phyloP scores from a whole-genome alignment of 1,140 invertebrate species.

The Calephelis virginiensis region DNA sequence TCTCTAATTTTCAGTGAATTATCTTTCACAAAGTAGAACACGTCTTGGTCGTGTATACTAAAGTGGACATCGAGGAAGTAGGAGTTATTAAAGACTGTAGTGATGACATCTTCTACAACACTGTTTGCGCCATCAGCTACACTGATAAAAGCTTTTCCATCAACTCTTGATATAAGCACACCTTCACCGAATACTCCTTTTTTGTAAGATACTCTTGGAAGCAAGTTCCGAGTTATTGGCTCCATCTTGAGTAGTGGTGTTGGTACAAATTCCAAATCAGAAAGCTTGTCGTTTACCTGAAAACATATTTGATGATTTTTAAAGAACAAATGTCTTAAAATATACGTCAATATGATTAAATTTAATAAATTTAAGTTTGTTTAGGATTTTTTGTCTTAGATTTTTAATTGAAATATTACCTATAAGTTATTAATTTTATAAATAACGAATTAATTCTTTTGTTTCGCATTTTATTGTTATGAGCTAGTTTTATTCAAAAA shows the following conservation, averaged over 20 bases:
- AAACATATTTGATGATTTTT: neutral
- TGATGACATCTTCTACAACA: conserved; percentile 94
- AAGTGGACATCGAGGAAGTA: conserved; percentile 95
- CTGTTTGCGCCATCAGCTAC: conserved; percentile 91
- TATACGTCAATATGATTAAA: no score
- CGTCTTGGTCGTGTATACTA: conserved; percentile 94
- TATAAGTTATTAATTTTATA: no score
- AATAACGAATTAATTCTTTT: no score
- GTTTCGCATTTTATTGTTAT: no score
- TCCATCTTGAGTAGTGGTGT: conserved; percentile 90
- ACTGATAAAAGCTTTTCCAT: conserved; percentile 89
- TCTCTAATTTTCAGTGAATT: conserved; percentile 91
- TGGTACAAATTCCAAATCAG: conserved; percentile 89
- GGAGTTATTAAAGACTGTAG: conserved; percentile 95
- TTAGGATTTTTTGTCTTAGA: no score
- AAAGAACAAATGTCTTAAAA: neutral
- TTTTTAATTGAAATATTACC: no score
- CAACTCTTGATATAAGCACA: conserved; percentile 90
- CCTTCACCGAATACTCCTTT: conserved; percentile 93
- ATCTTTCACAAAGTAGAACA: conserved; percentile 97
- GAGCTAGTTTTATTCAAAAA: no score
- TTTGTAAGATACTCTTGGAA: conserved; percentile 89
- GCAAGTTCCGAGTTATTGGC: conserved; percentile 87
- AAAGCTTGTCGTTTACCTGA: conserved; percentile 86
- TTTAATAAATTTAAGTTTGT: no score